Percentiles rank a stretch among this genome's conserved stretches.
phyloP scores from a whole-genome alignment of 2,888 invertebrate species.

The Dromius quadrimaculatus region DNA sequence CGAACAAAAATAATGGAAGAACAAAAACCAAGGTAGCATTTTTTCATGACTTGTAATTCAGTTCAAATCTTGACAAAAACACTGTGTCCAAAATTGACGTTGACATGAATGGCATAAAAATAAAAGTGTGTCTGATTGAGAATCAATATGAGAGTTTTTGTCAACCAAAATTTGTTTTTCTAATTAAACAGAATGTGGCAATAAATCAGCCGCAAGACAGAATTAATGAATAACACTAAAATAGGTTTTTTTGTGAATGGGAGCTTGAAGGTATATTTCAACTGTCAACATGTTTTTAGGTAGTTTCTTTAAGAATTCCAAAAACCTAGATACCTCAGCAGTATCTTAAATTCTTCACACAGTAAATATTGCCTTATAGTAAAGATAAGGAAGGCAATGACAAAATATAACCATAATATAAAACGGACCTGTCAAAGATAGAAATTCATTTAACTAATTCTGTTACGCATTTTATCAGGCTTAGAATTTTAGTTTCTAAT shows the following conservation, averaged over 20 bases:
- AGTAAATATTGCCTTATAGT: slow-evolving; percentile 44
- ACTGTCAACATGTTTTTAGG: slow-evolving; percentile 50
- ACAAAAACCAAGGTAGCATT: slow-evolving; percentile 18
- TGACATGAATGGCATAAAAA: slow-evolving; percentile 32
- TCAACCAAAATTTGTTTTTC: slow-evolving; percentile 42
- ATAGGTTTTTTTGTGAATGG: slow-evolving; percentile 34
- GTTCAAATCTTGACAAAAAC: slow-evolving; percentile 26
- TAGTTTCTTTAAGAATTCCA: slow-evolving; percentile 46
- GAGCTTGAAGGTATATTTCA: slow-evolving; percentile 46
- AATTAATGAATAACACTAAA: slow-evolving; percentile 47
- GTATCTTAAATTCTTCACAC: slow-evolving; percentile 50
- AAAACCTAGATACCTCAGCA: slow-evolving; percentile 47
- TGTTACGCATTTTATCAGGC: no score
- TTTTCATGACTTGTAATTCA: slow-evolving; percentile 26
- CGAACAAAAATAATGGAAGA: slow-evolving; percentile 19
- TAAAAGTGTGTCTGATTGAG: slow-evolving; percentile 33
- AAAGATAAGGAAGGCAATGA: slow-evolving; percentile 26
- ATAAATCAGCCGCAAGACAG: slow-evolving; percentile 40
- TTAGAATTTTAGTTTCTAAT: no score
- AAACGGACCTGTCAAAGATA: slow-evolving; percentile 40
- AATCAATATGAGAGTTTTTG: slow-evolving; percentile 28
- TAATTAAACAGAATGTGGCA: slow-evolving; percentile 34
- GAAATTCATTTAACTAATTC: slow-evolving; percentile 12
- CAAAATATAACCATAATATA: slow-evolving; percentile 48
- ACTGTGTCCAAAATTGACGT: slow-evolving; percentile 31